Conservation (phyloP, 2,113 vertebrate genomes). For the Crotalus viridis region DNA sequence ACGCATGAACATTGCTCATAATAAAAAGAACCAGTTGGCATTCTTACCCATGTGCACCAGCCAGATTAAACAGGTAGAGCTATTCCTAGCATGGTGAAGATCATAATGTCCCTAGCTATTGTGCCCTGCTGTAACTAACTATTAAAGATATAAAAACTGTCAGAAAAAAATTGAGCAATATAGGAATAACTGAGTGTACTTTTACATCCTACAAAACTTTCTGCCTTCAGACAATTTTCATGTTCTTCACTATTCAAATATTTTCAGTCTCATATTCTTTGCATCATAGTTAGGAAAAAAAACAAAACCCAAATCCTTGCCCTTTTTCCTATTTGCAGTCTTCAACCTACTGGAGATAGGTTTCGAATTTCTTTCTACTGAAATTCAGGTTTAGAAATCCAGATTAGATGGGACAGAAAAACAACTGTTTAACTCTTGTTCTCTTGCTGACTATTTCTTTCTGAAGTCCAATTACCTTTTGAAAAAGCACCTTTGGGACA, state of each 20-base stretch:
- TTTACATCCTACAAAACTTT: neutral
- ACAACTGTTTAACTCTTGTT: neutral
- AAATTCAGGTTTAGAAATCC: neutral
- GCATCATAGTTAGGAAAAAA: neutral
- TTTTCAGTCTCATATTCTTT: neutral
- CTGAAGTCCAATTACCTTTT: neutral
- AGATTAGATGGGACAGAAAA: neutral
- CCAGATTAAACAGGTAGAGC: neutral
- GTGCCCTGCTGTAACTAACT: neutral
- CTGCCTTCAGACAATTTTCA: neutral
- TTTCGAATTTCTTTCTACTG: neutral
- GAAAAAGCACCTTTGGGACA: neutral
- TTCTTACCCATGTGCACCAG: neutral
- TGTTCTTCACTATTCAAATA: neutral
- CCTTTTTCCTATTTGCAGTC: neutral
- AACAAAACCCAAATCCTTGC: neutral
- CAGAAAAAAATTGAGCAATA: neutral
- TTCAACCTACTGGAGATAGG: neutral
- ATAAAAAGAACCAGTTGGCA: neutral
- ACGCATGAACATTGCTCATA: neutral
- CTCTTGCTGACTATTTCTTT: neutral
- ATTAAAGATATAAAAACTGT: neutral
- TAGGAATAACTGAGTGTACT: neutral
- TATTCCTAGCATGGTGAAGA: neutral
- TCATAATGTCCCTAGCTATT: neutral